These are phyloP conservation scores for Melospiza georgiana DNA, from an alignment of 2,113 vertebrate species.

Conservation along the genomic window DNA sequence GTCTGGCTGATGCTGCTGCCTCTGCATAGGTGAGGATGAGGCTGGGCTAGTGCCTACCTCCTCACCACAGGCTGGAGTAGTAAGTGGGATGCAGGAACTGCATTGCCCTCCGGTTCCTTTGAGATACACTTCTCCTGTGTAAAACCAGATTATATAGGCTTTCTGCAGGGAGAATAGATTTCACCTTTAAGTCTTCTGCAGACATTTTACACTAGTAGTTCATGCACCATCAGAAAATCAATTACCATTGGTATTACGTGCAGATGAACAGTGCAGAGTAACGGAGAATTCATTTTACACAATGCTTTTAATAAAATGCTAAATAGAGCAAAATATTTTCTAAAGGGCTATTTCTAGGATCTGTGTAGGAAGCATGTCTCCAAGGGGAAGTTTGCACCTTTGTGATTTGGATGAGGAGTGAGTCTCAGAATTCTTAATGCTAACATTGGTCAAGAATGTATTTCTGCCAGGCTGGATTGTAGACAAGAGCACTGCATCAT, in stretches of 20 bases:
- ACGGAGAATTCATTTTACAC: conserved; percentile 61
- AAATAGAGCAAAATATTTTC: conserved; percentile 73
- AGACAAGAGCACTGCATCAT: not conserved
- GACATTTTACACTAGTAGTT: conserved; percentile 49
- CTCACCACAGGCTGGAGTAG: not conserved
- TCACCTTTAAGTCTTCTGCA: conserved; percentile 40
- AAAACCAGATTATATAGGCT: conserved; percentile 12
- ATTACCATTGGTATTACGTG: conserved; percentile 41
- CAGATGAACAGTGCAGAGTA: conserved; percentile 49
- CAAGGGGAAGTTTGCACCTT: conserved; percentile 17
- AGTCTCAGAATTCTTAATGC: not conserved
- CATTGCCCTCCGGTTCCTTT: not conserved
- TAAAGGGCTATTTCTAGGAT: conserved; percentile 59
- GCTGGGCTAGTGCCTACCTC: not conserved
- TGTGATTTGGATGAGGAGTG: not conserved
- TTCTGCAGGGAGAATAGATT: conserved; percentile 32
- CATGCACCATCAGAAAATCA: conserved; percentile 55
- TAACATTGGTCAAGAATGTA: not conserved
- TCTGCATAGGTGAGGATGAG: not conserved
- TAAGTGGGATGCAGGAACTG: not conserved
- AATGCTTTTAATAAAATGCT: conserved; percentile 64
- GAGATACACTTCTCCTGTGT: not conserved
- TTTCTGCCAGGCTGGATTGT: not conserved
- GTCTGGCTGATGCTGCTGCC: not conserved
- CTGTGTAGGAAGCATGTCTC: conserved; percentile 18